These are phyloP conservation scores for Catagonus wagneri DNA, from an alignment of 2,113 vertebrate species.

Conservation along the genomic window DNA sequence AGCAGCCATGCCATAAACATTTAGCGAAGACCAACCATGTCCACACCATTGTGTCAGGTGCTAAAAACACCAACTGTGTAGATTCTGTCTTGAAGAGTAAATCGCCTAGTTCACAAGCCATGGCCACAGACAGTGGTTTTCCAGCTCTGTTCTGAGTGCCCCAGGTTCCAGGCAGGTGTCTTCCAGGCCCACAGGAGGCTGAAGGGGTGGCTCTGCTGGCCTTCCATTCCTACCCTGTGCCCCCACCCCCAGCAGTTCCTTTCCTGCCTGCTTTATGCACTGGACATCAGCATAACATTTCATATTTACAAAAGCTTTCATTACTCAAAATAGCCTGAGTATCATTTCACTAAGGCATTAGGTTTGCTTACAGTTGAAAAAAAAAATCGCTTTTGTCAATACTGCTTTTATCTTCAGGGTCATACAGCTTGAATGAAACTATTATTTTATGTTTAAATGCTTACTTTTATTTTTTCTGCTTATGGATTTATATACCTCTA, in stretches of 20 bases:
- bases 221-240: not conserved
- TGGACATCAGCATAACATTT: not conserved
- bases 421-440: conserved; percentile 13
- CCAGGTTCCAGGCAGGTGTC: not conserved
- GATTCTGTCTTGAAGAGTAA: not conserved
- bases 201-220: not conserved
- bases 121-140: not conserved
- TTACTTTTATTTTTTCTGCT: conserved; percentile 38
- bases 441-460: conserved; percentile 34
- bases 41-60: not conserved
- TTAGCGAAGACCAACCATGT: not conserved
- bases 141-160: not conserved
- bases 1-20: not conserved
- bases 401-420: conserved; percentile 29
- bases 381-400: not conserved
- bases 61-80: not conserved
- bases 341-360: not conserved
- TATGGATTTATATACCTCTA: not conserved
- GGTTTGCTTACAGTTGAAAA: not conserved
- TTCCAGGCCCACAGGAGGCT: not conserved
- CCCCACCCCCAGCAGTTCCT: not conserved
- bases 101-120: not conserved
- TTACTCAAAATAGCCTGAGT: not conserved
- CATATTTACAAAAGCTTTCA: not conserved
- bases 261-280: not conserved